Evolutionary conservation across 1,140 invertebrate genomes (phyloP).

Genomic region (Leptopilina clavipes): DNA sequence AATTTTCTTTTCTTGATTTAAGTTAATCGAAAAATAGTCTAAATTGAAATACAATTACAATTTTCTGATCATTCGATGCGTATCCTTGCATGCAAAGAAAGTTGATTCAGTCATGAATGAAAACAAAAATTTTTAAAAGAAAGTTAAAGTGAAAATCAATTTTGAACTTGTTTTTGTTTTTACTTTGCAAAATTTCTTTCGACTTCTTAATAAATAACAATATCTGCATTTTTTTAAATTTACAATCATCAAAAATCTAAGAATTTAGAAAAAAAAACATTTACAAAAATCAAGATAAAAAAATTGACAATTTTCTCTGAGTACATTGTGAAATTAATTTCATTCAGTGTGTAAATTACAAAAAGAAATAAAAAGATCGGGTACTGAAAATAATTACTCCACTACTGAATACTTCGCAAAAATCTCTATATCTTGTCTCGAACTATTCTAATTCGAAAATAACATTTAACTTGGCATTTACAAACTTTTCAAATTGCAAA

Average conservation of each 20-base stretch:
- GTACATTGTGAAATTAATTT: too few relatives aligned
- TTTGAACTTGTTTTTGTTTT: background rate
- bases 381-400: background rate
- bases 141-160: background rate
- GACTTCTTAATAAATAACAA: too few relatives aligned
- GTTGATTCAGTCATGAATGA: constrained; percentile 13
- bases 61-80: constrained; percentile 20
- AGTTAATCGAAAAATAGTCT: background rate
- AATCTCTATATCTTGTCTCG: constrained; percentile 13
- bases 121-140: constrained; percentile 27
- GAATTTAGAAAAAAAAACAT: too few relatives aligned
- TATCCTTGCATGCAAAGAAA: background rate
- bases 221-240: too few relatives aligned
- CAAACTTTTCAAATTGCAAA: constrained; percentile 16
- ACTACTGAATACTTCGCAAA: constrained; percentile 21
- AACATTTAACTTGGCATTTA: constrained; percentile 22
- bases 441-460: constrained; percentile 29
- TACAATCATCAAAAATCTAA: too few relatives aligned
- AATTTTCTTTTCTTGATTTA: background rate
- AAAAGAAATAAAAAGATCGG: background rate
- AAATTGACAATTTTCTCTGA: too few relatives aligned
- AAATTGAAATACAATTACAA: constrained; percentile 9
- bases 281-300: too few relatives aligned
- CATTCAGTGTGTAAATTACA: too few relatives aligned
- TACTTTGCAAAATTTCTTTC: background rate